Percentiles rank a stretch among this genome's conserved stretches.
phyloP scores from a whole-genome alignment of 2,113 vertebrate genomes.

The Aramus guarauna region DNA sequence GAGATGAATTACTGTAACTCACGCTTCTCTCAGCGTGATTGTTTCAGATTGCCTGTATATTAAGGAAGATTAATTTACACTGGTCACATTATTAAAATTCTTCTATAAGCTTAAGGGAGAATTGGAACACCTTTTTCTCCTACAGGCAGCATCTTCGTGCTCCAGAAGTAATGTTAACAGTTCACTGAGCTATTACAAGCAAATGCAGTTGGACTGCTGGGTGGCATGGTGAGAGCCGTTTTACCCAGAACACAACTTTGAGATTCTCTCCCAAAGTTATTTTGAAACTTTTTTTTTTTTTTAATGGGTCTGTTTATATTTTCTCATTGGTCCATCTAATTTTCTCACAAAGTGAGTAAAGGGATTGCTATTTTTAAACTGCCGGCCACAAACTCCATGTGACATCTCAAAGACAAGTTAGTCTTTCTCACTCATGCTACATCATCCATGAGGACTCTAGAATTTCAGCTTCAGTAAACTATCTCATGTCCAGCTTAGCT shows the following conservation, averaged over 20 bases:
- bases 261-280: background rate
- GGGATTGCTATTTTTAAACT: background rate
- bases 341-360: background rate
- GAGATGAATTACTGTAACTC: background rate
- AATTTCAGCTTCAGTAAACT: background rate
- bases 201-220: background rate
- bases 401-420: background rate
- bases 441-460: background rate
- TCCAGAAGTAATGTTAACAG: background rate
- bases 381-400: background rate
- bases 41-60: background rate
- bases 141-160: background rate
- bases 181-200: background rate
- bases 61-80: slow-evolving; percentile 11
- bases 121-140: background rate
- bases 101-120: background rate
- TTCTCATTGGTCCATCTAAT: background rate
- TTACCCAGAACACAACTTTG: background rate
- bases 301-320: background rate
- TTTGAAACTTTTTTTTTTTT: background rate
- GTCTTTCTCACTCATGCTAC: background rate
- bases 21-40: background rate
- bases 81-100: background rate
- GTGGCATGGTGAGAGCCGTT: background rate
- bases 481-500: background rate